Evolutionary conservation across 2,888 invertebrate species (phyloP), one percentile per base, ranked within the genome.

Genomic region (Xestia rhomboidea): DNA sequence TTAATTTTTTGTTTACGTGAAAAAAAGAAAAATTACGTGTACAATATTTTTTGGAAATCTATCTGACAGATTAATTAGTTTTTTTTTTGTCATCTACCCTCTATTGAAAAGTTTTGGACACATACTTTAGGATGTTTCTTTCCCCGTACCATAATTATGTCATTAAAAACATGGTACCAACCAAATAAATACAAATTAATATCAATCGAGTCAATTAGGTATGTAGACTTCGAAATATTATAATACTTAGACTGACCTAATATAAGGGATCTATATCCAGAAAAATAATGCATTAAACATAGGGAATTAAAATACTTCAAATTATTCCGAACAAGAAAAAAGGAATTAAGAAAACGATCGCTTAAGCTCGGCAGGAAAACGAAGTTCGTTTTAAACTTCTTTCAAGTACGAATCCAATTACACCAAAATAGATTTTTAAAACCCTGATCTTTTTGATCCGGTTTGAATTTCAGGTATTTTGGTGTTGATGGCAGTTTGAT

Each of bases 341-440:
- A 68, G 49, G 68, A 73, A 82, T 73, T 74, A 74, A 41, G 64
- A 21, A 68, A 80, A 69, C 60, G 81, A 64, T 54, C 60, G 38
- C 70, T 30, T 63, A 64, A 84, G 70, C 80, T 80, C 10, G 60
- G 74, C 21, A 60, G 57, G 38, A 74, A 68, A 74, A 34, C 62
- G 69, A 60, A 79, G 21, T 74, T 71, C 51, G 41, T 75, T 84
- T 79, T 74, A 68, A 82, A 79, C 68, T 74, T 80, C 1, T 68
- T 85, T 69, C 62, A 57, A 81, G 63, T 63, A 76, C 44, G 34
- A 76, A 84, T 84, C 60, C 72, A 80, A 84, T 81, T 84, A 82
- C 68, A 54, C 44, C 60, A 38, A 73, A 76, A 30, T 76, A 69
- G 73, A 76, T 81, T 62, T 21, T 57, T 63, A 60, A 54, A 76